Conservation (phyloP, 2,888 invertebrate species). For the Sarcophaga caerulescens region DNA sequence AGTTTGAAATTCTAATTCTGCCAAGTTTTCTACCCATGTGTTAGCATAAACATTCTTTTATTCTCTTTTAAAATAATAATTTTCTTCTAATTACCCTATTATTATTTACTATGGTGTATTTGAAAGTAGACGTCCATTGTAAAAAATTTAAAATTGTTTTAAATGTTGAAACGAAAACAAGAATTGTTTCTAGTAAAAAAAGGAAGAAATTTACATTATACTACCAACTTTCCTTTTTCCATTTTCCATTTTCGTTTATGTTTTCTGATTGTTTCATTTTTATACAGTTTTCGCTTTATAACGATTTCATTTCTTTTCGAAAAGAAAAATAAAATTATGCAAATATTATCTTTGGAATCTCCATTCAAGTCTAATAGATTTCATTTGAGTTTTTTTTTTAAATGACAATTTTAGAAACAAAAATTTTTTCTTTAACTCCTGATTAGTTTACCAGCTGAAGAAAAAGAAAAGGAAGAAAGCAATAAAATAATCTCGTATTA, state of each 20-base stretch:
- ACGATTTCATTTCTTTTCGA: background rate
- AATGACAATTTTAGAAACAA: conserved; percentile 31
- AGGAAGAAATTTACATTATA: no score
- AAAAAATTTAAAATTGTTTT: conserved; percentile 35
- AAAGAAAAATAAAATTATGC: conserved; percentile 37
- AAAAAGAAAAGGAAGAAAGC: background rate
- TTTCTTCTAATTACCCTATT: background rate
- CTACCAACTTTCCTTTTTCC: background rate
- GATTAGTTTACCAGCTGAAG: conserved; percentile 32
- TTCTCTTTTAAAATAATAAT: no score
- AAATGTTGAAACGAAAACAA: background rate
- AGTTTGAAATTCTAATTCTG: no score
- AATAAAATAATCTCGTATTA: no score
- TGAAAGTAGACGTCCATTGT: conserved; percentile 14
- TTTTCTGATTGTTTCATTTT: no score
- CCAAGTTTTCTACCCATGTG: no score
- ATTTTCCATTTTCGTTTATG: background rate
- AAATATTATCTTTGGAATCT: conserved; percentile 56
- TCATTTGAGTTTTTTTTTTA: conserved; percentile 21
- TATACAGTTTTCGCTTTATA: background rate
- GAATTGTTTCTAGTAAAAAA: background rate
- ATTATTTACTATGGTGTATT: background rate
- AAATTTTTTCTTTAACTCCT: conserved; percentile 44
- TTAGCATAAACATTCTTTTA: no score
- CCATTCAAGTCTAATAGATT: conserved; percentile 11